A percentile compares a stretch with the other conserved stretches of the same genome.
phyloP scores from a whole-genome alignment of 2,888 invertebrate species.

The Hirtodrosophila duncani region DNA sequence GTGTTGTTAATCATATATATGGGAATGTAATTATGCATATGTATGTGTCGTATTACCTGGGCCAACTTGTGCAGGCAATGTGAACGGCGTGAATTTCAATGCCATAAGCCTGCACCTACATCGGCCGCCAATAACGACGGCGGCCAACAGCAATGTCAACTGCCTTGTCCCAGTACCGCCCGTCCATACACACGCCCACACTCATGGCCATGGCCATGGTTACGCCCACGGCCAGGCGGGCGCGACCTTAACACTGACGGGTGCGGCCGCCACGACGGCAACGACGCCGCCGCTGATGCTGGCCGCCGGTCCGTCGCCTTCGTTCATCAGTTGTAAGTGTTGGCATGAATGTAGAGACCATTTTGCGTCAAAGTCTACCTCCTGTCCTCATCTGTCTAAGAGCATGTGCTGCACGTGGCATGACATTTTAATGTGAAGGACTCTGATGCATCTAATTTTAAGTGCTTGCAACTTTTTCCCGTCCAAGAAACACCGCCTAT shows the following conservation, averaged over 20 bases:
- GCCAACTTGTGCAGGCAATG: constrained; percentile 80
- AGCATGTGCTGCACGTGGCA: no score
- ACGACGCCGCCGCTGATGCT: constrained; percentile 23
- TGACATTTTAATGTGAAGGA: no score
- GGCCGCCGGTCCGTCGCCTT: constrained; percentile 38
- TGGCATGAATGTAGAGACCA: constrained; percentile 42
- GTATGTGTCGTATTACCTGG: constrained; percentile 22
- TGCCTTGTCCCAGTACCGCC: constrained; percentile 18
- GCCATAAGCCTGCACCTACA: constrained; percentile 82
- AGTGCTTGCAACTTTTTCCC: no score
- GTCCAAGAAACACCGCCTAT: no score
- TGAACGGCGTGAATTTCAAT: constrained; percentile 87
- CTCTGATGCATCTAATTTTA: no score
- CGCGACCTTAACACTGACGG: constrained; percentile 4
- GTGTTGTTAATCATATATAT: constrained; percentile 18
- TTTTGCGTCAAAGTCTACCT: no score
- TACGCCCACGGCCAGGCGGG: constrained; percentile 16
- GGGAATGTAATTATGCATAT: constrained; percentile 22
- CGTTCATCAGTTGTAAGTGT: constrained; percentile 76
- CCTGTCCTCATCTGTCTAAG: constrained; percentile 11
- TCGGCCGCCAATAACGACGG: constrained; percentile 75
- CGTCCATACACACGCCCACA: constrained; percentile 38
- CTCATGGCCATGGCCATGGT: constrained; percentile 35
- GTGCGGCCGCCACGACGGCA: constrained; percentile 10
- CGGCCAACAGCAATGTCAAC: constrained; percentile 72